These are phyloP conservation scores for Endotricha flammealis DNA, from an alignment of 2,888 invertebrate species.

Conservation along the genomic window DNA sequence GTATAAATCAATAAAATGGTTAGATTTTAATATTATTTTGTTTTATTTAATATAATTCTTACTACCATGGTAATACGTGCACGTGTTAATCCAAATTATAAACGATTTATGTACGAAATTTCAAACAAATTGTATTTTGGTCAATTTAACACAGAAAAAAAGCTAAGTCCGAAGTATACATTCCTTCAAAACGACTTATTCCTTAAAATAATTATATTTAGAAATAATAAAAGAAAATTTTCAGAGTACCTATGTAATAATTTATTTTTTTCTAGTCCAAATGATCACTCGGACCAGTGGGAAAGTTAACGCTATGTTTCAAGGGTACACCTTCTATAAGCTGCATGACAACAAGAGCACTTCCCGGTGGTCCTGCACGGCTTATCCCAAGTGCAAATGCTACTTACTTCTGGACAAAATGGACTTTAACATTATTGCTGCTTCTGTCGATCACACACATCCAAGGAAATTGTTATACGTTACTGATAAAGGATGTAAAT, in stretches of 20 bases:
- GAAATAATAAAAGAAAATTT: no score
- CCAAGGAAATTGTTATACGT: neutral
- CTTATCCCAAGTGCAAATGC: constrained; percentile 11
- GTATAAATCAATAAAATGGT: no score
- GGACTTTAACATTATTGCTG: neutral
- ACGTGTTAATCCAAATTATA: no score
- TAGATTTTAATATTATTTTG: no score
- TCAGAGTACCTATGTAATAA: constrained; percentile 1
- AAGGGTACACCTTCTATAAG: constrained; percentile 14
- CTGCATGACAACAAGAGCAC: constrained; percentile 2
- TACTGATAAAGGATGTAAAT: neutral
- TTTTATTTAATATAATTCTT: no score
- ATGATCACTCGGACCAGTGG: constrained; percentile 11
- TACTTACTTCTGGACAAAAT: neutral
- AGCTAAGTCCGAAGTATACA: no score
- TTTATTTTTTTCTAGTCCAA: constrained; percentile 1
- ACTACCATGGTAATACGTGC: no score
- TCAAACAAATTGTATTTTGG: no score
- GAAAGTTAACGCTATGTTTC: constrained; percentile 7
- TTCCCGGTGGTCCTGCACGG: constrained; percentile 12
- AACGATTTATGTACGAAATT: no score
- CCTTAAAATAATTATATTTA: no score
- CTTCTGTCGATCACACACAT: neutral
- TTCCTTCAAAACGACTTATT: no score
- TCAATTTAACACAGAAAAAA: no score